A percentile compares a stretch with the other conserved stretches of the same genome.
phyloP scores from a whole-genome alignment of 2,113 vertebrate species.

The Lycocorax pyrrhopterus region DNA sequence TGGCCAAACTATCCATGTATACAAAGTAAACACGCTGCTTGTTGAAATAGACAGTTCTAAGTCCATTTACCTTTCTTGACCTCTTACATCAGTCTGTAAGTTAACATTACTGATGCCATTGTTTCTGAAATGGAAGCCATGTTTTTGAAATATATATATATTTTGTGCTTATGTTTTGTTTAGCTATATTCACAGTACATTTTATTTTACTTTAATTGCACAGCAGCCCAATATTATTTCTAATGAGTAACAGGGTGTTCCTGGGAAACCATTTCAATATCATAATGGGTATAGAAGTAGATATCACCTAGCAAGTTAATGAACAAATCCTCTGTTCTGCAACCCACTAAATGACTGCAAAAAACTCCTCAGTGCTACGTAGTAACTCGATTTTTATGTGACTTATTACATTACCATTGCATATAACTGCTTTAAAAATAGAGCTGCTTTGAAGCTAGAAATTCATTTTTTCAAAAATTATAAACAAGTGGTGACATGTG shows the following conservation, averaged over 20 bases:
- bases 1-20: neutral
- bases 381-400: neutral
- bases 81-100: neutral
- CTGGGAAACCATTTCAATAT: neutral
- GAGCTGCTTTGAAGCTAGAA: neutral
- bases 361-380: rapidly evolving
- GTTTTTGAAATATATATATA: rapidly evolving
- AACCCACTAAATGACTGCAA: neutral
- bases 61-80: neutral
- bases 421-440: neutral
- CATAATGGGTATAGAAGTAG: neutral
- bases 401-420: neutral
- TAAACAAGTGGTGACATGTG: neutral
- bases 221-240: neutral
- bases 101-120: neutral
- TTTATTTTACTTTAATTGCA: neutral
- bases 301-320: neutral
- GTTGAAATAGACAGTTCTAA: neutral
- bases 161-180: neutral
- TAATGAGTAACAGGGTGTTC: neutral
- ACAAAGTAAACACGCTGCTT: neutral
- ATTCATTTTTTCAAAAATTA: neutral
- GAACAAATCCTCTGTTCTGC: neutral
- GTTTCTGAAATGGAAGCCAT: neutral
- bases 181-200: neutral